A percentile compares a stretch with the other conserved stretches of the same genome.
Evolutionary conservation across 1,140 invertebrate species (phyloP).

Genomic region (Bacillus rossius): DNA sequence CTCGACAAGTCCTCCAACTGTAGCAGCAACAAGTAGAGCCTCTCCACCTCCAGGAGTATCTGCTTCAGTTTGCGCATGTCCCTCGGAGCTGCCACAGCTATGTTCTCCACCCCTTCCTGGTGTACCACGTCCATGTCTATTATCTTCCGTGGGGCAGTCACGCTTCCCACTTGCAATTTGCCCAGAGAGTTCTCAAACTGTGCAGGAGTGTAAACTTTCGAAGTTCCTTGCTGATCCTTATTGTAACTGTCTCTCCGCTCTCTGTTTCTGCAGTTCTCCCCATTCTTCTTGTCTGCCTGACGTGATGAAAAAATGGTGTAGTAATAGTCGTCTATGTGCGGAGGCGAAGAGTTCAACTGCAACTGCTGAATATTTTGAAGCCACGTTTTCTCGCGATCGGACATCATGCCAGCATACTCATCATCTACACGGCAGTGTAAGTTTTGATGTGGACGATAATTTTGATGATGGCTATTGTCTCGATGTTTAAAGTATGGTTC

Average conservation of each 20-base stretch:
- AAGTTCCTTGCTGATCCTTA: slow-evolving; percentile 36
- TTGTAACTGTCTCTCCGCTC: slow-evolving; percentile 16
- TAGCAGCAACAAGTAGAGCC: slow-evolving; percentile 33
- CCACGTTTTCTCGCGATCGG: slow-evolving; percentile 86
- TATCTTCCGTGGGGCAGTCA: slow-evolving; percentile 89
- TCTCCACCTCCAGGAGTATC: slow-evolving; percentile 74
- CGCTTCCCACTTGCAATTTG: slow-evolving; percentile 78
- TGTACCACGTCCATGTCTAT: slow-evolving; percentile 81
- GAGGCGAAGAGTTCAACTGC: slow-evolving; percentile 79
- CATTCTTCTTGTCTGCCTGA: slow-evolving; percentile 48
- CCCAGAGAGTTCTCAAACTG: slow-evolving; percentile 92
- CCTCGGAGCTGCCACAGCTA: slow-evolving; percentile 40
- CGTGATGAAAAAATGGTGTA: slow-evolving; percentile 65
- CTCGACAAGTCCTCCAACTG: slow-evolving; percentile 10
- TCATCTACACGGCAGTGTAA: slow-evolving; percentile 41
- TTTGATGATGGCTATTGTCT: too few species aligned
- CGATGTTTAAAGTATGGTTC: too few species aligned
- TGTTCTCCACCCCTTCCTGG: slow-evolving; percentile 47
- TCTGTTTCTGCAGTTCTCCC: slow-evolving; percentile 32
- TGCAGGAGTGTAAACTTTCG: slow-evolving; percentile 59
- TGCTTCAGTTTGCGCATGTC: slow-evolving; percentile 64
- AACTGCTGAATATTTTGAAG: slow-evolving; percentile 87
- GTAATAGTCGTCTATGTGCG: slow-evolving; percentile 83
- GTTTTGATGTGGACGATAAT: too few species aligned
- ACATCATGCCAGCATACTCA: slow-evolving; percentile 88